Evolutionary conservation across 2,113 vertebrate species (phyloP).

Genomic region (Chaetura pelagica): DNA sequence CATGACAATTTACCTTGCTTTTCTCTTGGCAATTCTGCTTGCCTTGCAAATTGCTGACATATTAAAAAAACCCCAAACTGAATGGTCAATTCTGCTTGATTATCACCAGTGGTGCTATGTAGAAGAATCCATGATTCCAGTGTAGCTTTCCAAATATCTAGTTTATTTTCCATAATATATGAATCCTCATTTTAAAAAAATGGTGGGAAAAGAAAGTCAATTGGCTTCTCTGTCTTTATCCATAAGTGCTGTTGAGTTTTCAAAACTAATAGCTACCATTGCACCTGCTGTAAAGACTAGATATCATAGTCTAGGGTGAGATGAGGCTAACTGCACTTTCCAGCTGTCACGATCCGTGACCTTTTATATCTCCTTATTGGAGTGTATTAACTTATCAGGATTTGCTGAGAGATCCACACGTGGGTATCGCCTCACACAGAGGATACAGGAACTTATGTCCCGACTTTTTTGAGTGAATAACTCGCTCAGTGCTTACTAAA

Average conservation of each 20-base stretch:
- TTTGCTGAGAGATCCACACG: no score
- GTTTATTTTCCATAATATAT: not conserved
- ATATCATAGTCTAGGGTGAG: rapidly evolving
- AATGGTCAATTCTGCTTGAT: not conserved
- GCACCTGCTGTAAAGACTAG: not conserved
- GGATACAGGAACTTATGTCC: no score
- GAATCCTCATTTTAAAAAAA: not conserved
- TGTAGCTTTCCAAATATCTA: not conserved
- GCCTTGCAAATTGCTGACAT: not conserved
- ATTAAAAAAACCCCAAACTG: not conserved
- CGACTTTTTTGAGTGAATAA: no score
- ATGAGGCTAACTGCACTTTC: not conserved
- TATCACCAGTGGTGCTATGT: not conserved
- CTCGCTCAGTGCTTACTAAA: no score
- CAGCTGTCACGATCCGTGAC: no score
- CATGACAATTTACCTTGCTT: not conserved
- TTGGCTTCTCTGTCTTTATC: not conserved
- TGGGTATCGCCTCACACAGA: no score
- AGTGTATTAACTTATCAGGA: no score
- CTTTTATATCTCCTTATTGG: no score
- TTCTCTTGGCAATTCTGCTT: not conserved
- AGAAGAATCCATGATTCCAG: not conserved
- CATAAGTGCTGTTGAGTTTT: not conserved
- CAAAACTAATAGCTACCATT: not conserved
- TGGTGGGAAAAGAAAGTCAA: rapidly evolving